These are phyloP conservation scores for Telenomus remus DNA, from an alignment of 1,140 invertebrate genomes.

Conservation along the genomic window DNA sequence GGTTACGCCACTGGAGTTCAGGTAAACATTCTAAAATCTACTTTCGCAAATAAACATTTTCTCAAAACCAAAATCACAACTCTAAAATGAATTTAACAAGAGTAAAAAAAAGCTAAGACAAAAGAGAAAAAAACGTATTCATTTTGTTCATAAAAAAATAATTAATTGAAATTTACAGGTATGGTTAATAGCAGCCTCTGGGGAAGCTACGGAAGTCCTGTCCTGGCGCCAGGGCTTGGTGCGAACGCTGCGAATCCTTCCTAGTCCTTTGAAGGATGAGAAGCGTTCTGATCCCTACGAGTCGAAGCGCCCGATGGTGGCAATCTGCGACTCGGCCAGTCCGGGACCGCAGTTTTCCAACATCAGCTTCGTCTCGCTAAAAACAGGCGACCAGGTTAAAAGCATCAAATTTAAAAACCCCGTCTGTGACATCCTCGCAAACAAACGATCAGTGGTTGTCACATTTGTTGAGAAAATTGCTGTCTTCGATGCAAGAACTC, in stretches of 20 bases:
- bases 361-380: conserved; percentile 92
- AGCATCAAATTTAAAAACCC: conserved; percentile 94
- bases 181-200: conserved; percentile 86
- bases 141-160: conserved; percentile 2
- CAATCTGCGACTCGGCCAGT: conserved; percentile 88
- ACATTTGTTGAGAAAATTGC: conserved; percentile 93
- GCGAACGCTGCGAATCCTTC: conserved; percentile 87
- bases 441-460: conserved; percentile 87
- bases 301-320: conserved; percentile 88
- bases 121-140: not conserved
- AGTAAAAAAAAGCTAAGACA: not conserved
- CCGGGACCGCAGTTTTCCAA: conserved; percentile 89
- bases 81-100: not conserved
- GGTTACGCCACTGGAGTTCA: conserved; percentile 89
- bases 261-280: conserved; percentile 81
- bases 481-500: conserved; percentile 90
- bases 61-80: too few species aligned
- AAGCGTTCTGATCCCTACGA: conserved; percentile 80
- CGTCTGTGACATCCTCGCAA: conserved; percentile 90
- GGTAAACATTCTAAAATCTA: conserved; percentile 72
- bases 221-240: conserved; percentile 93
- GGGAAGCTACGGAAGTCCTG: conserved; percentile 93
- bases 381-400: conserved; percentile 90
- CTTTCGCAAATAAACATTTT: too few species aligned
- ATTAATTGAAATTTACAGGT: conserved; percentile 72